Percentiles rank a stretch among this genome's conserved stretches.
Evolutionary conservation across 2,797 vertebrate genomes (phyloP).

Genomic region (Gorsachius magnificus): DNA sequence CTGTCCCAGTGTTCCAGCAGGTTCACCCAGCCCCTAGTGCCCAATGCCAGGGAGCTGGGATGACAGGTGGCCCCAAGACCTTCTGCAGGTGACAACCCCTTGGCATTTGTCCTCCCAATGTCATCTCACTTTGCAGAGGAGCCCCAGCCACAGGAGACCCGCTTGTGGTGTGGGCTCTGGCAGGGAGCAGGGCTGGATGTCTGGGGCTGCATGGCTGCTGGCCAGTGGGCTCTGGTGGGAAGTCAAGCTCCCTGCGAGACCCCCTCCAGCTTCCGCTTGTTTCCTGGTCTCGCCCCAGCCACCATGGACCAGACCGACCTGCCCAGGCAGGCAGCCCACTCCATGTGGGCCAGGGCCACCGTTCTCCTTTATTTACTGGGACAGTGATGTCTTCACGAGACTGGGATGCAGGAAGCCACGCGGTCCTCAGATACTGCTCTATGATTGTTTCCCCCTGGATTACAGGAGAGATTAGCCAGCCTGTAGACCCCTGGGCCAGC

Average conservation of each 20-base stretch:
- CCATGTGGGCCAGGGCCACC: background rate
- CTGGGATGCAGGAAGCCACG: fast-evolving
- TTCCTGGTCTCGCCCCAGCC: background rate
- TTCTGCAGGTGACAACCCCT: background rate
- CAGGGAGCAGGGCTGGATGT: background rate
- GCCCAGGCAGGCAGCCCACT: background rate
- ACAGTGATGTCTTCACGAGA: fast-evolving
- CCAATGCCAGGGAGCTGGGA: background rate
- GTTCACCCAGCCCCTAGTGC: background rate
- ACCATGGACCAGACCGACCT: fast-evolving
- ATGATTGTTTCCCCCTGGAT: background rate
- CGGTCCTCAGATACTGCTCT: background rate
- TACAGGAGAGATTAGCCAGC: background rate
- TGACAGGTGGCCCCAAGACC: background rate
- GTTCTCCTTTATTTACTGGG: background rate
- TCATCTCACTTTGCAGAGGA: background rate
- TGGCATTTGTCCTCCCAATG: background rate
- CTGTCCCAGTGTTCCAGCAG: fast-evolving
- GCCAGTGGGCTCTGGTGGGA: background rate
- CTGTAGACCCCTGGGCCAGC: background rate
- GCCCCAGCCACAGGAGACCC: background rate
- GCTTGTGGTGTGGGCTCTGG: fast-evolving
- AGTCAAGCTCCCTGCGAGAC: background rate
- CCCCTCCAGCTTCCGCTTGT: background rate
- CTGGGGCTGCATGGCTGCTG: background rate